Evolutionary conservation across 2,888 invertebrate species (phyloP).

Genomic region (Temnothorax ravouxi): DNA sequence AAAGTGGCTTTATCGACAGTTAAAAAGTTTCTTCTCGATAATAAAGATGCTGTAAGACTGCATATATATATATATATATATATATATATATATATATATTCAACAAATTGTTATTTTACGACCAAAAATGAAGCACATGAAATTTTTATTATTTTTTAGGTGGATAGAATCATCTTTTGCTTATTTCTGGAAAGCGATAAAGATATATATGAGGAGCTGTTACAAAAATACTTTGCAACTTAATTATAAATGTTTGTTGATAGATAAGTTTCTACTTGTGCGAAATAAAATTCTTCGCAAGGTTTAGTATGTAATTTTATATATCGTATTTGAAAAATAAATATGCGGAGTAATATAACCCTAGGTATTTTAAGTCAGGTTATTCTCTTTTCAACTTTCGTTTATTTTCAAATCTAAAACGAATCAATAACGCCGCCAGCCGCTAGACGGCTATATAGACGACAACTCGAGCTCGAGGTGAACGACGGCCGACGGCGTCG

Average conservation of each 20-base stretch:
- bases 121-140: not conserved
- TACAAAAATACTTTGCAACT: slow-evolving; percentile 92
- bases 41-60: slow-evolving; percentile 86
- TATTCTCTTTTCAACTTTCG: not conserved
- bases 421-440: not conserved
- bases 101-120: not conserved
- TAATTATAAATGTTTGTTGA: slow-evolving; percentile 79
- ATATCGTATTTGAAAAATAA: slow-evolving; percentile 57
- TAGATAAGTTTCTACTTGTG: not conserved
- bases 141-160: slow-evolving; percentile 82
- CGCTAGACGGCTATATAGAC: too few species aligned
- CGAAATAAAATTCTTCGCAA: not conserved
- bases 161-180: slow-evolving; percentile 94
- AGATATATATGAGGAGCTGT: slow-evolving; percentile 90
- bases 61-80: too few species aligned
- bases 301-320: not conserved
- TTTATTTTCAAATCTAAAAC: not conserved
- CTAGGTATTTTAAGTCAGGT: not conserved
- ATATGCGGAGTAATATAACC: slow-evolving; percentile 53
- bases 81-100: too few species aligned
- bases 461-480: too few species aligned
- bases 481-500: too few species aligned
- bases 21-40: slow-evolving; percentile 88
- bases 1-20: slow-evolving; percentile 91
- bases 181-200: slow-evolving; percentile 92